Evolutionary conservation across 2,113 vertebrate species (phyloP), one percentile per base, ranked within the genome.

Genomic region (Pterocles gutturalis): DNA sequence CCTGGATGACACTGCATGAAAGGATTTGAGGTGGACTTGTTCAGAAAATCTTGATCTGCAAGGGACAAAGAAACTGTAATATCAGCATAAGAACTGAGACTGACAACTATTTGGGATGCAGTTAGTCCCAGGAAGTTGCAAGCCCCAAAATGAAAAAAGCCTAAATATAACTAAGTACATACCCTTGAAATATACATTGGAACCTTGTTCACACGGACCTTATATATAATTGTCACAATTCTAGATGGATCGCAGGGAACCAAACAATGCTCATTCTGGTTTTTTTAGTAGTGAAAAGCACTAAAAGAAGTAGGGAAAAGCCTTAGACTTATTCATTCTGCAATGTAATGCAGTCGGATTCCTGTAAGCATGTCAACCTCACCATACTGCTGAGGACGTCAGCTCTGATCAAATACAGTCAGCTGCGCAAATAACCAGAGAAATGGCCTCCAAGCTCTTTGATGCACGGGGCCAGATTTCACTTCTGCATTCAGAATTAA

Each of bases 391-490:
- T 75, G 72, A 91, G 73, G 78, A 90, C 82, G 88, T 94, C 69
- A 77, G 46, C 54, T 67, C 79, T 65, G 76, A 94, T 72, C 80
- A 91, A 91, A 95, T 43, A 96, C 22, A 57, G 93, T 97, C 96
- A 96, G 93, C 97, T 95, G 95, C 95, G 81, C 92, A 97, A 97
- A 97, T 77, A 97, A 53, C 66, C 70, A 76, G 46, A 85, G 77
- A 69, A 65, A 60, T 38, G 5, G 94, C 58, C 82, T 53, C 58
- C 88, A 71, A 65, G 77, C 17, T 38, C 83, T 80, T 75, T 83
- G 89, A 76, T 66, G 84, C 54, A 90, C 2, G 19, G n/a, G 83
- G 73, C 92, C 92, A 96, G 83, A 51, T 77, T 95, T 95, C 87
- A 79, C 75, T 82, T 91, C 89, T 91, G 70, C 46, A 25, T 71